A percentile compares a stretch with the other conserved stretches of the same genome.
Conservation (phyloP, 2,113 vertebrate genomes). For the Columba janthina region DNA sequence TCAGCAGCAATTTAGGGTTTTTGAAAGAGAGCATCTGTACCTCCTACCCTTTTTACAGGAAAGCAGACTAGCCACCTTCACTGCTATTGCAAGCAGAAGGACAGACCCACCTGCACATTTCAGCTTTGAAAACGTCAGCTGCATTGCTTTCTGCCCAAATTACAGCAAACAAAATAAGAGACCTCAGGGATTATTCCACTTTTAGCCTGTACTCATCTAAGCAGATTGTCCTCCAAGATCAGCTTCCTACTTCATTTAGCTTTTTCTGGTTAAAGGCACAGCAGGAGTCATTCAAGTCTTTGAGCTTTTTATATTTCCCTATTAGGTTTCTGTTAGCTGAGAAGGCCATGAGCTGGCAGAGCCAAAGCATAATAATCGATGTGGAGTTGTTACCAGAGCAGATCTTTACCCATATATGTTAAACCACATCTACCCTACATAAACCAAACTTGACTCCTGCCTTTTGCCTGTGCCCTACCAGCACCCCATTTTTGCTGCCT, state of each 20-base stretch:
- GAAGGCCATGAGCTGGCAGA: background rate
- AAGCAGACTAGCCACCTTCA: background rate
- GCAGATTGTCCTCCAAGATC: conserved; percentile 59
- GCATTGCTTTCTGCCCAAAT: conserved; percentile 20
- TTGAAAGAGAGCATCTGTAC: background rate
- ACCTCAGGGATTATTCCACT: conserved; percentile 58
- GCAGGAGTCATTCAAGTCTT: conserved; percentile 10
- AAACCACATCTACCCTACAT: background rate
- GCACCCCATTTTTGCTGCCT: background rate
- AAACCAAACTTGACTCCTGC: background rate
- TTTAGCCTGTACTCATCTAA: conserved; percentile 63
- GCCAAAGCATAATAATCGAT: background rate
- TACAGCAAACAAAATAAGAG: conserved; percentile 30
- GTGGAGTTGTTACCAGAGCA: background rate
- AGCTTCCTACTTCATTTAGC: conserved; percentile 43
- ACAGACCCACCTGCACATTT: background rate
- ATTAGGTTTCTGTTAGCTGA: background rate
- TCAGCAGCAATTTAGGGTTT: background rate
- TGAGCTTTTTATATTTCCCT: background rate
- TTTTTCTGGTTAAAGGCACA: conserved; percentile 46
- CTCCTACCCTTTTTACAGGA: background rate
- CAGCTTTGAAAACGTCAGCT: conserved; percentile 16
- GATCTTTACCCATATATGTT: background rate
- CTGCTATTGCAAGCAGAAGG: background rate
- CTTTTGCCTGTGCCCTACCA: background rate